Conservation (phyloP, 1,140 invertebrate genomes). For the Drosophila melanica region DNA sequence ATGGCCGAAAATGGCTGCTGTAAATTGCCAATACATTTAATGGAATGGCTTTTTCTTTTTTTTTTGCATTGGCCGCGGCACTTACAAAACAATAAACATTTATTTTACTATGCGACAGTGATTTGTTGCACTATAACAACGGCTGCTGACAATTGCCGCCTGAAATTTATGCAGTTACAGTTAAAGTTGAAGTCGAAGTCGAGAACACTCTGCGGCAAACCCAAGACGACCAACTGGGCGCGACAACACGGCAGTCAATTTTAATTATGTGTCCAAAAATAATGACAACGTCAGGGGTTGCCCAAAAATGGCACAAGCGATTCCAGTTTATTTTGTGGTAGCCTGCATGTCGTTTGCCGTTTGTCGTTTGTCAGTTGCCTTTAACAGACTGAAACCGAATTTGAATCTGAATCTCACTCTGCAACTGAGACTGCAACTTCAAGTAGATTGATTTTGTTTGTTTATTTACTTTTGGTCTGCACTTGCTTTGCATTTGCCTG, state of each 20-base stretch:
- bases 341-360: slow-evolving; percentile 43
- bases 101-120: slow-evolving; percentile 76
- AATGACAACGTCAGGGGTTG: slow-evolving; percentile 72
- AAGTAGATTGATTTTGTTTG: slow-evolving; percentile 48
- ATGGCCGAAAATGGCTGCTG: slow-evolving; percentile 71
- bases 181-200: slow-evolving; percentile 21
- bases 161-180: slow-evolving; percentile 71
- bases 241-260: slow-evolving; percentile 77
- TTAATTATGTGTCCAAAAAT: slow-evolving; percentile 80
- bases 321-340: slow-evolving; percentile 30
- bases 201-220: slow-evolving; percentile 31
- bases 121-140: slow-evolving; percentile 65
- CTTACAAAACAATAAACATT: slow-evolving; percentile 82
- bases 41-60: slow-evolving; percentile 37
- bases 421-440: slow-evolving; percentile 7
- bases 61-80: slow-evolving; percentile 53
- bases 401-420: slow-evolving; percentile 23
- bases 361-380: slow-evolving; percentile 68
- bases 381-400: slow-evolving; percentile 43
- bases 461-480: slow-evolving; percentile 29
- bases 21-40: slow-evolving; percentile 78
- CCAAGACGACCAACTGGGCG: slow-evolving; percentile 65
- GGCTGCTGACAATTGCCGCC: slow-evolving; percentile 63
- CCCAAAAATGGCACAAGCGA: slow-evolving; percentile 66
- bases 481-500: slow-evolving; percentile 60